These are phyloP conservation scores for Hyposoter didymator DNA, from an alignment of 2,888 invertebrate genomes.

Conservation along the genomic window DNA sequence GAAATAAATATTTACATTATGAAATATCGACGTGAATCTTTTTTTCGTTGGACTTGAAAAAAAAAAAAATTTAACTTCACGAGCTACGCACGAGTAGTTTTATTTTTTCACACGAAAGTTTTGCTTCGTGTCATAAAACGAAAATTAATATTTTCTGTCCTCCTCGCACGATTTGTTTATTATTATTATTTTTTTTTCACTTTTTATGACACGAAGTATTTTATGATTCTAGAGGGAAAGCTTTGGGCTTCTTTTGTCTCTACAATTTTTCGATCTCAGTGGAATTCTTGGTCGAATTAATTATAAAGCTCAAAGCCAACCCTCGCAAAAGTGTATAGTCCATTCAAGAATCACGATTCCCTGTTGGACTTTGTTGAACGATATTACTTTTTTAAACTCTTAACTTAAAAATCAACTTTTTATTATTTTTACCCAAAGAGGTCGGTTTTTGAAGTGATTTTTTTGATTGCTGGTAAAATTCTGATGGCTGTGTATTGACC, in stretches of 20 bases:
- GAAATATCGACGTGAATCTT: background rate
- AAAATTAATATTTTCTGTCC: background rate
- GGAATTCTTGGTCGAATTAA: background rate
- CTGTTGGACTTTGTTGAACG: background rate
- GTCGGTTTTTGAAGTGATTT: slow-evolving; percentile 81
- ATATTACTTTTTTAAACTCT: background rate
- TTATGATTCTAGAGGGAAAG: background rate
- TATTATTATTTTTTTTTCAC: background rate
- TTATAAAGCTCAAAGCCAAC: background rate
- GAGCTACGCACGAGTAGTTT: background rate
- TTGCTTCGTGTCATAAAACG: background rate
- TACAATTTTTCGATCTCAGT: background rate
- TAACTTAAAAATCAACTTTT: background rate
- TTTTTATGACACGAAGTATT: background rate
- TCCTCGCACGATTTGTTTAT: background rate
- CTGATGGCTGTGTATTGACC: slow-evolving; percentile 81
- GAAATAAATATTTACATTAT: slow-evolving; percentile 63
- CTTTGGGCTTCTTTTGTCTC: background rate
- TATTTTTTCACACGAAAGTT: background rate
- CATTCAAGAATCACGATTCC: background rate
- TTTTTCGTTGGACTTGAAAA: background rate
- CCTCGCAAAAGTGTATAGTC: background rate
- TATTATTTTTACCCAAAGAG: slow-evolving; percentile 76
- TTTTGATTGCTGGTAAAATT: slow-evolving; percentile 81
- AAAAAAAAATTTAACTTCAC: background rate